Percentiles rank a stretch among this genome's conserved stretches.
phyloP scores from a whole-genome alignment of 2,797 vertebrate species.

The Neosalanx taihuensis region DNA sequence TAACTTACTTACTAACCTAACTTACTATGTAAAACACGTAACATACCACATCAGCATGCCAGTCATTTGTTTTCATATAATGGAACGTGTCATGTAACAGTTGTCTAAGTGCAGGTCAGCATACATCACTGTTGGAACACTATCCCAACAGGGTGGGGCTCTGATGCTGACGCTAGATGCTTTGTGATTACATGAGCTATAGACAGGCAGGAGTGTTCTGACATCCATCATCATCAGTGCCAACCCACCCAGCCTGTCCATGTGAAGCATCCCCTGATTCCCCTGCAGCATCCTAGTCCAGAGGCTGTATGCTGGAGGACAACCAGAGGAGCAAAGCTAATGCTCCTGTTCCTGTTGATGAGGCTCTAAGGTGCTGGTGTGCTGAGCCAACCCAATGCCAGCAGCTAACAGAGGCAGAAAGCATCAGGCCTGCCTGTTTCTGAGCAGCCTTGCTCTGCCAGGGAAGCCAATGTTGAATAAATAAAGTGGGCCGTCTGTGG shows the following conservation, averaged over 20 bases:
- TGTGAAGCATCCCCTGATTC: not conserved
- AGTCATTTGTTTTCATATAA: no score
- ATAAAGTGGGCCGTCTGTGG: not conserved
- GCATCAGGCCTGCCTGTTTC: slow-evolving; percentile 8
- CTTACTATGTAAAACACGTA: no score
- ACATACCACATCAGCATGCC: no score
- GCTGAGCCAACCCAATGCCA: slow-evolving; percentile 8
- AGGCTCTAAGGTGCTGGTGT: not conserved
- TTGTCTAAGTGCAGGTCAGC: not conserved
- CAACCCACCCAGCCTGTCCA: not conserved
- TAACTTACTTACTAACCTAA: no score
- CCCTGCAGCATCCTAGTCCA: not conserved
- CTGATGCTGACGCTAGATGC: not conserved
- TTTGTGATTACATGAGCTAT: not conserved
- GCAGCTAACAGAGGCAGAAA: slow-evolving; percentile 20
- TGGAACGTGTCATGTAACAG: not conserved
- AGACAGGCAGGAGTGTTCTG: not conserved
- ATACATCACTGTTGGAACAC: not conserved
- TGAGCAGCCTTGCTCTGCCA: slow-evolving; percentile 14
- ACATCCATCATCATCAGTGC: not conserved
- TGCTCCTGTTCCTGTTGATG: not conserved
- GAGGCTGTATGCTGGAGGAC: not conserved
- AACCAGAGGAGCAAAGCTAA: not conserved
- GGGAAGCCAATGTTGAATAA: slow-evolving; percentile 4
- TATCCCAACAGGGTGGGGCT: not conserved